phyloP scores from a whole-genome alignment of 1,140 invertebrate species.

The Camponotus floridanus region DNA sequence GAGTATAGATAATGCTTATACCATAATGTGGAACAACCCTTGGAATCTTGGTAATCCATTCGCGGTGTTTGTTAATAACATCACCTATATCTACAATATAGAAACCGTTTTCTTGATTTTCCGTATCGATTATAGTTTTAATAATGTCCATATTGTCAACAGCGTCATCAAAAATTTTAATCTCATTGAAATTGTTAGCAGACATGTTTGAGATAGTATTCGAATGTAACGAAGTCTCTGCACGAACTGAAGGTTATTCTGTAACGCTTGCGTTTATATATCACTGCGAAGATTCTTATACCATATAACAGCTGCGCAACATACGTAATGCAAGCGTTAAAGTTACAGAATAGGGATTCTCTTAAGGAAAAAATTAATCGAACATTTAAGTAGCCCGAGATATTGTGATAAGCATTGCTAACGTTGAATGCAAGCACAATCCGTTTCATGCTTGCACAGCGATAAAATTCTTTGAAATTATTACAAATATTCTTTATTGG shows the following conservation, averaged over 20 bases:
- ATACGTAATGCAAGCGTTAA: too few species aligned
- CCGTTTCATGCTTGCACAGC: slow-evolving; percentile 39
- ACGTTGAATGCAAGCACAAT: not conserved
- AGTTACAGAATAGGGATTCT: too few species aligned
- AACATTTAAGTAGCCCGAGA: slow-evolving; percentile 39
- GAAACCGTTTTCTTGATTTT: slow-evolving; percentile 89
- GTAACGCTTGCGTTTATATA: too few species aligned
- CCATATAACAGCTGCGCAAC: too few species aligned
- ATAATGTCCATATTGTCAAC: slow-evolving; percentile 77
- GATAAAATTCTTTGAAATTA: slow-evolving; percentile 43
- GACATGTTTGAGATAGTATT: slow-evolving; percentile 37
- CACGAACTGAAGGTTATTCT: too few species aligned
- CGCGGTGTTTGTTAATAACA: slow-evolving; percentile 88
- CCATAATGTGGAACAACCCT: slow-evolving; percentile 90
- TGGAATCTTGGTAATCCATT: slow-evolving; percentile 89
- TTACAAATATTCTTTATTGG: not conserved
- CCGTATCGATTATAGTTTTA: slow-evolving; percentile 76
- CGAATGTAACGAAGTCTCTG: not conserved
- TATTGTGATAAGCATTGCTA: slow-evolving; percentile 49
- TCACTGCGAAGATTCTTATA: too few species aligned
- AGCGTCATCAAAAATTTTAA: slow-evolving; percentile 79
- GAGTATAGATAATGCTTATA: slow-evolving; percentile 44
- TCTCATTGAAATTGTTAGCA: slow-evolving; percentile 57
- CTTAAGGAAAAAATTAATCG: not conserved
- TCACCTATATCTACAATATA: slow-evolving; percentile 89